Percentiles rank a stretch among this genome's conserved stretches.
phyloP scores from a whole-genome alignment of 1,140 invertebrate species.

The Dufourea novaeangliae region DNA sequence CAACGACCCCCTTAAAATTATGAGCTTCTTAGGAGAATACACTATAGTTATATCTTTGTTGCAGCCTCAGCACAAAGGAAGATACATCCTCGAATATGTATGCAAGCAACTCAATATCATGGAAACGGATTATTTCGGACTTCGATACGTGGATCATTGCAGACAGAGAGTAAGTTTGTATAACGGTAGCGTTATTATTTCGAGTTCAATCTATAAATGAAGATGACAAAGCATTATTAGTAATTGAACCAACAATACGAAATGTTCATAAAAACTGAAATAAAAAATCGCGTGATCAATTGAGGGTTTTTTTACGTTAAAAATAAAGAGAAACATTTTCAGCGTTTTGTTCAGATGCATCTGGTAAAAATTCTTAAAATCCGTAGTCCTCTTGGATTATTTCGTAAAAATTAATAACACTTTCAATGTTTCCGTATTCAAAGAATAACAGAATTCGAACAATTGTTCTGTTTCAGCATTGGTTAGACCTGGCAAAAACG shows the following conservation, averaged over 20 bases:
- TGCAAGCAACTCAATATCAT: slow-evolving; percentile 96
- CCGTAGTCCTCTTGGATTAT: too few relatives aligned
- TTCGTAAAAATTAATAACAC: too few relatives aligned
- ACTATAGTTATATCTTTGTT: slow-evolving; percentile 66
- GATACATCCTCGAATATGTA: slow-evolving; percentile 95
- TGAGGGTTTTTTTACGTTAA: background rate
- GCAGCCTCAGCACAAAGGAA: slow-evolving; percentile 96
- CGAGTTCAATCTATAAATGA: too few relatives aligned
- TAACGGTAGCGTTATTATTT: background rate
- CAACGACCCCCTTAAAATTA: background rate
- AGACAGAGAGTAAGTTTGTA: slow-evolving; percentile 92
- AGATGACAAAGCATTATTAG: too few relatives aligned
- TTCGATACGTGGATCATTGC: slow-evolving; percentile 95
- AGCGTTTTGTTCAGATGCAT: too few relatives aligned
- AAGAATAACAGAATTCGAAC: too few relatives aligned
- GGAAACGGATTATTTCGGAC: slow-evolving; percentile 98
- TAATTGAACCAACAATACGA: too few relatives aligned
- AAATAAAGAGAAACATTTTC: too few relatives aligned
- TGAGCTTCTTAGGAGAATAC: background rate
- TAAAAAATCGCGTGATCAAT: too few relatives aligned
- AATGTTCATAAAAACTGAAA: too few relatives aligned
- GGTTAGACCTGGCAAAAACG: slow-evolving; percentile 96
- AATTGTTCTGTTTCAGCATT: slow-evolving; percentile 91
- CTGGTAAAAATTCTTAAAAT: too few relatives aligned
- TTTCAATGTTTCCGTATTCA: too few relatives aligned